Evolutionary conservation across 2,888 invertebrate species (phyloP).

Genomic region (Hypomecis punctinalis): DNA sequence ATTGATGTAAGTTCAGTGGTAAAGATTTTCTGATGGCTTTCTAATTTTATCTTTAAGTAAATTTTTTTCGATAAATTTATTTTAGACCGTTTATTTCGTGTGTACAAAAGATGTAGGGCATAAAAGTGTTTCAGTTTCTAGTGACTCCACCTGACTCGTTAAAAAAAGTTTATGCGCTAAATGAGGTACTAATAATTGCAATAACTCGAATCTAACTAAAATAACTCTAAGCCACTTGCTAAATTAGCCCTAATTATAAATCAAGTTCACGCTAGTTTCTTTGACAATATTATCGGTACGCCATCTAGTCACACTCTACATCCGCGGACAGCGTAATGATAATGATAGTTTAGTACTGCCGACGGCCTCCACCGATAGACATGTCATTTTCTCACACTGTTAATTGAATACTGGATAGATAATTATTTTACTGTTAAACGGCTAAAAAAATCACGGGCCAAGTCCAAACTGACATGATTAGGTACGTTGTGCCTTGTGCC

Average conservation of each 20-base stretch:
- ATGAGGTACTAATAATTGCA: too few relatives aligned
- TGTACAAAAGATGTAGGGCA: too few relatives aligned
- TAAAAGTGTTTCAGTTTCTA: too few relatives aligned
- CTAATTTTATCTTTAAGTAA: too few relatives aligned
- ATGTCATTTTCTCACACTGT: conserved; percentile 77
- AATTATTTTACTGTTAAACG: conserved; percentile 66
- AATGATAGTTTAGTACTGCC: conserved; percentile 65
- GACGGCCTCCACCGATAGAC: conserved; percentile 62
- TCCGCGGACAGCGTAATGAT: conserved; percentile 55
- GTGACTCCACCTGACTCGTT: too few relatives aligned
- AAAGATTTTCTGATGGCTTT: too few relatives aligned
- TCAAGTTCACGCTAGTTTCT: conserved; percentile 2
- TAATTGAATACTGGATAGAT: conserved; percentile 74
- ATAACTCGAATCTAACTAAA: too few relatives aligned
- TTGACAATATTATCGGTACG: conserved; percentile 27
- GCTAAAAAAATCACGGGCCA: conserved; percentile 42
- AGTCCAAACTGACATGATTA: conserved; percentile 47
- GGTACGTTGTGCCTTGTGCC: conserved; percentile 27
- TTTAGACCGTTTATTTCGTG: too few relatives aligned
- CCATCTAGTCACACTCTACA: conserved; percentile 59
- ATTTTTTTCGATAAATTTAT: too few relatives aligned
- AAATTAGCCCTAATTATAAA: neutral
- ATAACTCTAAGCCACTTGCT: neutral
- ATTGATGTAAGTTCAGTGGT: too few relatives aligned
- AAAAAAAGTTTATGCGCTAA: too few relatives aligned